Evolutionary conservation across 2,113 vertebrate genomes (phyloP), one percentile per base, ranked within the genome.

Genomic region (Rafetus swinhoei): DNA sequence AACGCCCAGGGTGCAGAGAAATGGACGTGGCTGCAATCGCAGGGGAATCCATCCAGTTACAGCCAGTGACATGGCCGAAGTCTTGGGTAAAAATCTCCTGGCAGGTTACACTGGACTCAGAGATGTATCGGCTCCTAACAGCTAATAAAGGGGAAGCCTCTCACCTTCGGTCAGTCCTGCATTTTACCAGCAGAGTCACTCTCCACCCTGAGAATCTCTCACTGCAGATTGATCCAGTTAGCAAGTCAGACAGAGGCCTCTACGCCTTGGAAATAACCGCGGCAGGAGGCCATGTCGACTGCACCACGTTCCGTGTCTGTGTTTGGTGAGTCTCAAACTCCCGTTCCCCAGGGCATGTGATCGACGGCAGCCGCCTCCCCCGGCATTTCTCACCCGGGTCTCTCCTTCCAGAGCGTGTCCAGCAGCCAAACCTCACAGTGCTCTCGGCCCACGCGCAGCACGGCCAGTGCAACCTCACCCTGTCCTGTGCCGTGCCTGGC

Each of bases 271-370:
- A 59, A 0, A 11, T 35, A 19, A 24, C 21, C 24, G 0, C 5
- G 1, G 0, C 3, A 0, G 5, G 3, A 1, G 24, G 27, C 0
- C 0, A 0, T 3, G 0, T 32, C 0, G 1, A 2, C 0, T 0
- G 0, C 0, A 3, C 0, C 1, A 72, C 18, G 24, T 94, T 94
- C 90, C 2, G 0, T 0, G 90, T 22, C 0, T 0, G 93, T 94
- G 62, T 81, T 57, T 62, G 85, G 92, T 93, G 85, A 93, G 90
- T 62, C 13, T 1, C 12, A 0, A 3, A n/a, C 35, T n/a, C 35
- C 3, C 5, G 22, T 53, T 16, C 13, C n/a, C 1, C 0, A 13
- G 50, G 7, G 77, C 5, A 12, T n/a, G n/a, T 7, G 2, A 22
- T 5, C 22, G 9, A 12, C 11, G 39, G 9, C 22, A 25, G 7